These are phyloP conservation scores for Scopus umbretta DNA, from an alignment of 2,113 vertebrate species.

Conservation along the genomic window DNA sequence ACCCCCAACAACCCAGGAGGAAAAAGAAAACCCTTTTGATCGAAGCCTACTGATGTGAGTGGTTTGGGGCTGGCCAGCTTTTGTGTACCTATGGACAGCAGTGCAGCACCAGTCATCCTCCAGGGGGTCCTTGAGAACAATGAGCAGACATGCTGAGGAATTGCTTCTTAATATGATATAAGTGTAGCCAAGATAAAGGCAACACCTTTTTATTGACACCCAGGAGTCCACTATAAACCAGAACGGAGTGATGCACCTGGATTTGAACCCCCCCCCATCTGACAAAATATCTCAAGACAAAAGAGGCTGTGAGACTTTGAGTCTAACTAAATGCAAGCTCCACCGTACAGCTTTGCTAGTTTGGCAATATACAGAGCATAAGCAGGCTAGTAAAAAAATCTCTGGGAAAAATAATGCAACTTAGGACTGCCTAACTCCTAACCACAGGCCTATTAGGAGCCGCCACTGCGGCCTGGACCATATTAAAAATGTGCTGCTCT, in stretches of 20 bases:
- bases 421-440: neutral
- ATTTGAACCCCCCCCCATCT: neutral
- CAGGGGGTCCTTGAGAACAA: neutral
- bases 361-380: neutral
- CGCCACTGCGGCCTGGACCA: slow-evolving; percentile 10
- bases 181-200: neutral
- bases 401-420: slow-evolving; percentile 13
- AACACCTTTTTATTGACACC: neutral
- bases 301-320: neutral
- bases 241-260: neutral
- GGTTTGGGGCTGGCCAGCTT: neutral
- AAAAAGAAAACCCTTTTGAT: neutral
- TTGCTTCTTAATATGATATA: neutral
- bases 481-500: slow-evolving; percentile 38
- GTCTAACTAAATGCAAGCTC: neutral
- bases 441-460: slow-evolving; percentile 58
- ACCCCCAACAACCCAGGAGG: neutral
- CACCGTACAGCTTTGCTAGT: neutral
- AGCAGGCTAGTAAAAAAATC: neutral
- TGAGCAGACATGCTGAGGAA: neutral
- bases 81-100: neutral
- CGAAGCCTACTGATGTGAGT: neutral
- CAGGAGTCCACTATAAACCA: neutral
- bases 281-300: neutral
- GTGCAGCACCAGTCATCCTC: neutral